These are phyloP conservation scores for Ennomos erosarius DNA, from an alignment of 2,888 invertebrate genomes.

Conservation along the genomic window DNA sequence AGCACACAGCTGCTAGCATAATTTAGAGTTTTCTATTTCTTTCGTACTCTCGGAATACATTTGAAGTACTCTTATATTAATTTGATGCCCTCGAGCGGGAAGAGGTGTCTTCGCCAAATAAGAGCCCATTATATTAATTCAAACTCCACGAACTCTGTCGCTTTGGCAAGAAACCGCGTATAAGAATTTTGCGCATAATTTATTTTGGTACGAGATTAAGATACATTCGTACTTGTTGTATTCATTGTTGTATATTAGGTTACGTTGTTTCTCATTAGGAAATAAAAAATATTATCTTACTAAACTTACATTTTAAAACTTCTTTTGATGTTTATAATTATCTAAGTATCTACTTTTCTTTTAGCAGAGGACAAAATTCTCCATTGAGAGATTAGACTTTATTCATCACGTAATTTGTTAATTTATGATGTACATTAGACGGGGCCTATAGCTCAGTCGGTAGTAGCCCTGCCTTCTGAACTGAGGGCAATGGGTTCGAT, in stretches of 20 bases:
- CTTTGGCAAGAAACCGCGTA: constrained; percentile 20
- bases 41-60: constrained; percentile 17
- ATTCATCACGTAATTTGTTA: no score
- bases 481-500: no score
- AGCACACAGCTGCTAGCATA: constrained; percentile 2
- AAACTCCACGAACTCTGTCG: constrained; percentile 29
- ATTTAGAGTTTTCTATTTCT: constrained; percentile 21
- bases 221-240: neutral
- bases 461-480: no score
- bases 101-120: constrained; percentile 26
- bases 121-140: constrained; percentile 32
- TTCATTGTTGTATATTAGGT: neutral
- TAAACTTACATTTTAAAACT: no score
- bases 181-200: constrained; percentile 14
- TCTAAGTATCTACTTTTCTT: no score
- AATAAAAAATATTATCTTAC: no score
- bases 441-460: no score
- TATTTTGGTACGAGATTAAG: constrained; percentile 3
- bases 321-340: no score
- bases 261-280: no score
- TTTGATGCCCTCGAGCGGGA: constrained; percentile 29
- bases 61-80: constrained; percentile 24
- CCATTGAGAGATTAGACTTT: no score
- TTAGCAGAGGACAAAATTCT: no score
- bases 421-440: no score